Evolutionary conservation across 1,140 invertebrate genomes (phyloP), one percentile per base, ranked within the genome.

Genomic region (Drosophila repleta): DNA sequence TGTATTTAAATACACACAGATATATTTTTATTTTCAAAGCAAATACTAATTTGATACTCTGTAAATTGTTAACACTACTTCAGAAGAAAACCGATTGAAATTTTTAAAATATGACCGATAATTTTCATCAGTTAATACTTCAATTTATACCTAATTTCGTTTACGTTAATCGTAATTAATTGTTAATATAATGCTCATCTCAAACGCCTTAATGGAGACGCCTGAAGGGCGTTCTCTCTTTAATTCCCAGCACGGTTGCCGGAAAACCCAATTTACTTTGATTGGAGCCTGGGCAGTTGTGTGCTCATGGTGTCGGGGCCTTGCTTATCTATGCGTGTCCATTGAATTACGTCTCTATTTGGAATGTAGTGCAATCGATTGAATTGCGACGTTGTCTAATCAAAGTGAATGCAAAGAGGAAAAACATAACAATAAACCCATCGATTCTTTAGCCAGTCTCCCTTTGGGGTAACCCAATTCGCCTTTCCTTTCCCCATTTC

Each of bases 291-390:
- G 26, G 48, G n/a, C 48, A 8, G 0, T 13, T 32, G 18, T 2
- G 4, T 15, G 5, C 6, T 24, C 3, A 8, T 32, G 15, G 3
- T 32, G 26, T 17, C 37, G 56, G 39, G n/a, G 0, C 15, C 39
- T 43, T 43, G 35, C 26, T 20, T 45, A 61, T 57, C 24, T 39
- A 10, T 5, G 49, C 51, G 11, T 71, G 17, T 41, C 32, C 51
- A 68, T 48, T 73, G 67, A 80, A 81, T 85, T 78, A 80, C 61
- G 77, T 81, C 82, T 85, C 39, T 56, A 85, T 81, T 80, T 61
- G 39, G 29, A 67, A 70, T 77, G 55, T 74, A 78, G 74, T 78
- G 63, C 64, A 84, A 73, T 73, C 76, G 80, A 84, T 85, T 76
- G 67, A 55, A 65, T 74, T 17, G n/a, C 48, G 8, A 51, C 32